Evolutionary conservation across 2,113 vertebrate genomes (phyloP), one percentile per base, ranked within the genome.

Genomic region (Pheucticus melanocephalus): DNA sequence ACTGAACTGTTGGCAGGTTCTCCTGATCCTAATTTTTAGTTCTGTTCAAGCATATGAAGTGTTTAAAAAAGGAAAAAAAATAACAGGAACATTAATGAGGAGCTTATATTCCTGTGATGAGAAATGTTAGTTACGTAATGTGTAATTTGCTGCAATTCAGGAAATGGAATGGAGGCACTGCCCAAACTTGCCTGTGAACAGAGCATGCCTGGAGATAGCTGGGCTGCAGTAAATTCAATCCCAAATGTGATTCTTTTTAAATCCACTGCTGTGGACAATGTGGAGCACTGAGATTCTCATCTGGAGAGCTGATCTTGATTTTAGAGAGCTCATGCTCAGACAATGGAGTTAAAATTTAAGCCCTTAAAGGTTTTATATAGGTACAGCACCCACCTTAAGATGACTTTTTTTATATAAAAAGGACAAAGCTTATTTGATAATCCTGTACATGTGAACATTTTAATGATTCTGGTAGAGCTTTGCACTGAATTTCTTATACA

Each of bases 381-480:
- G 11, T 57, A 17, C 18, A 50, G 5, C 11, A 48, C 50, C 3
- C 9, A 50, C 5, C 1, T 59, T 35, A 71, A 35, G 23, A 19
- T 21, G 2, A 70, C 7, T 2, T 27, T 9, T 78, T 70, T 33
- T 12, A 40, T 40, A 25, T 50, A 5, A 37, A 83, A 54, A 11
- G 6, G 7, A 7, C 10, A 45, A 33, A 63, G 9, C 5, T 6
- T 4, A 1, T 19, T 2, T 9, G 19, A 16, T 31, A 83, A 6
- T 21, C 31, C 23, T n/a, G 8, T 35, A 2, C 28, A 42, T 88
- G 42, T 81, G 54, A 21, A 33, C 7, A n/a, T 30, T 59, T 70
- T 35, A 20, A 12, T 68, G 11, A 8, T 18, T 90, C 59, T 66
- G 11, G 5, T 66, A 28, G 20, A 73, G 7, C 42, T 85, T 57